Evolutionary conservation across 92 coral and sea anemone species (phyloP).

Genomic region (Hydrozoanthus gracilis): DNA sequence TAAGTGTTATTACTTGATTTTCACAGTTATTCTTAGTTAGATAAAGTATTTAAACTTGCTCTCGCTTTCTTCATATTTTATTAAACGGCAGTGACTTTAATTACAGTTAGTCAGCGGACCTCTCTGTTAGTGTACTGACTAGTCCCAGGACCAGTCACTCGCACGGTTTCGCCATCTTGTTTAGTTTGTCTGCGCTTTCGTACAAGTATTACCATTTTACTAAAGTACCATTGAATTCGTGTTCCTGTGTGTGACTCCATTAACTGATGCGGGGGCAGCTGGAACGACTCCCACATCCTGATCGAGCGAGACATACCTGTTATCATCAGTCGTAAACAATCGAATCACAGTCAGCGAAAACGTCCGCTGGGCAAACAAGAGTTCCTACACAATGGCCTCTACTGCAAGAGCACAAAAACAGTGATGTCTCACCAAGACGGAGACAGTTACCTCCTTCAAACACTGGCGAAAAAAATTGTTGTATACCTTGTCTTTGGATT

Average conservation of each 20-base stretch:
- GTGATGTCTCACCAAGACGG: constrained; percentile 46
- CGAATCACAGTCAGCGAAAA: constrained; percentile 18
- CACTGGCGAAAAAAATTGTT: constrained; percentile 49
- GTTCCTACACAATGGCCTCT: constrained; percentile 27
- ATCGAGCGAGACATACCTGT: neutral
- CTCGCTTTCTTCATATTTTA: too few species aligned
- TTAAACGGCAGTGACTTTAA: neutral
- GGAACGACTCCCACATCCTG: constrained; percentile 19
- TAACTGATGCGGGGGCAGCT: constrained; percentile 53
- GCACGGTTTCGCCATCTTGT: neutral
- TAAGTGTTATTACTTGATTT: too few species aligned
- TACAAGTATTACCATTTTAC: too few species aligned
- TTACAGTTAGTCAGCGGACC: neutral
- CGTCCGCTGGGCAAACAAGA: constrained; percentile 12
- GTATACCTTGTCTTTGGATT: constrained; percentile 27
- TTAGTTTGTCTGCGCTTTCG: neutral
- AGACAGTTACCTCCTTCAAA: constrained; percentile 47
- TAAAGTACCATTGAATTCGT: neutral
- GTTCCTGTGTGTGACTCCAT: constrained; percentile 11
- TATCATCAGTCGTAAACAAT: constrained; percentile 7
- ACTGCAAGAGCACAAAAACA: constrained; percentile 53
- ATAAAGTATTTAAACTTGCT: too few species aligned
- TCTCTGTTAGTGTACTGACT: neutral
- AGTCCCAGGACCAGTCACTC: neutral
- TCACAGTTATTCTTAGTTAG: too few species aligned